A percentile compares a stretch with the other conserved stretches of the same genome.
Conservation (phyloP, 2,888 invertebrate genomes). For the Spilosoma lubricipeda region DNA sequence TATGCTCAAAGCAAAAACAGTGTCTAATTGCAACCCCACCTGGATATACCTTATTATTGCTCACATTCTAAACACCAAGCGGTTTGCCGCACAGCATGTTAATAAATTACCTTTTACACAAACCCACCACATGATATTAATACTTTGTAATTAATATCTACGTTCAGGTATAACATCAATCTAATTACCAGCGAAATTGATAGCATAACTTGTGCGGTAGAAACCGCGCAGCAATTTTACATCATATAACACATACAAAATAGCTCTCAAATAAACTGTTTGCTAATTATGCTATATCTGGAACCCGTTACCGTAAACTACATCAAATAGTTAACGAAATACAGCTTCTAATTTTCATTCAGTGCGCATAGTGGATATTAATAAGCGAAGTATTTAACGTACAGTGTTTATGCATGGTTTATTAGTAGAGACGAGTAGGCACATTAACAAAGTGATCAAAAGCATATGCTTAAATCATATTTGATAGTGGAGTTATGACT, state of each 20-base stretch:
- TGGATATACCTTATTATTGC: not conserved
- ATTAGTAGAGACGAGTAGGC: not conserved
- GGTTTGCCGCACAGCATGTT: not conserved
- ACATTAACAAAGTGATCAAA: not conserved
- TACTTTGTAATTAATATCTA: slow-evolving; percentile 1
- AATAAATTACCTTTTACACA: not conserved
- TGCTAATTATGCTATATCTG: slow-evolving; percentile 34
- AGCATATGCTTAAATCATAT: not conserved
- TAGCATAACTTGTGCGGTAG: not conserved
- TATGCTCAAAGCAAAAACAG: not conserved
- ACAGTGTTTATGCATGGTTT: not conserved
- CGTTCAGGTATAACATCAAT: not conserved
- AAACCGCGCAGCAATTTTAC: slow-evolving; percentile 8
- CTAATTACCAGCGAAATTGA: slow-evolving; percentile 9
- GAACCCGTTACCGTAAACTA: slow-evolving; percentile 24
- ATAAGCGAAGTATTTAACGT: not conserved
- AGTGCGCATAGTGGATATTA: not conserved
- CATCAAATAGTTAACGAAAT: slow-evolving; percentile 18
- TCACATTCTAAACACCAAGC: not conserved
- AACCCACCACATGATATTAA: not conserved
- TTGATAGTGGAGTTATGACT: not conserved
- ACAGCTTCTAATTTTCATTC: slow-evolving; percentile 4
- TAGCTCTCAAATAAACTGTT: slow-evolving; percentile 15
- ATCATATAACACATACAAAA: slow-evolving; percentile 11
- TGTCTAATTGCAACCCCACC: not conserved